Percentiles rank a stretch among this genome's conserved stretches.
Conservation (phyloP, 2,113 vertebrate genomes). For the Onychostoma macrolepis region DNA sequence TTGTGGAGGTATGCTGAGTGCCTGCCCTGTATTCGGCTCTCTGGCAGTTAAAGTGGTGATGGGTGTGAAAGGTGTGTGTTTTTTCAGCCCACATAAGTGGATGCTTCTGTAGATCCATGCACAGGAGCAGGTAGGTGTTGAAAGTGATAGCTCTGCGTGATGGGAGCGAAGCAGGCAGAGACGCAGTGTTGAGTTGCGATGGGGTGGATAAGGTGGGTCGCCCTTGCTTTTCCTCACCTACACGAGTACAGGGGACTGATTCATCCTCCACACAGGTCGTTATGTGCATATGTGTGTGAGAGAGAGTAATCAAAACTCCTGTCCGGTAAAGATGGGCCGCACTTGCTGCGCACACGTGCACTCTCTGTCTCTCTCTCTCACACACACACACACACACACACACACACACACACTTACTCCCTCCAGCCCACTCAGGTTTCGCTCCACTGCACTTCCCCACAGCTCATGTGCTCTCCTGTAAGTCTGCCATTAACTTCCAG, state of each 20-base stretch:
- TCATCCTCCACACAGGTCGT: conserved; percentile 64
- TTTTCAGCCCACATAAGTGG: conserved; percentile 78
- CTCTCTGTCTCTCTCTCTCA: neutral
- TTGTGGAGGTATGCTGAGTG: conserved; percentile 71
- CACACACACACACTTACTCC: conserved; percentile 6
- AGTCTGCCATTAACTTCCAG: conserved; percentile 65
- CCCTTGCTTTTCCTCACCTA: conserved; percentile 63
- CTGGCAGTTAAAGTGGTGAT: conserved; percentile 68
- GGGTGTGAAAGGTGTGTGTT: conserved; percentile 77
- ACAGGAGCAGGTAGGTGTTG: conserved; percentile 76
- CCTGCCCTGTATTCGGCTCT: conserved; percentile 70
- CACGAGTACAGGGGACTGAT: conserved; percentile 66
- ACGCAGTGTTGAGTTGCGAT: conserved; percentile 66
- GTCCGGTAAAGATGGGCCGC: conserved; percentile 46
- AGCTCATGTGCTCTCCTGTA: conserved; percentile 34
- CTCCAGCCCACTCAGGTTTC: conserved; percentile 39
- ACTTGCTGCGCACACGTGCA: conserved; percentile 6
- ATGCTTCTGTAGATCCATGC: conserved; percentile 76
- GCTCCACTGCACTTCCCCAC: conserved; percentile 29
- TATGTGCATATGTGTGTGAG: conserved; percentile 25
- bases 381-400: conserved; percentile 19
- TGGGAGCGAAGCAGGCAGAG: conserved; percentile 73
- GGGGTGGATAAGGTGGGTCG: conserved; percentile 70
- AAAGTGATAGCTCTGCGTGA: conserved; percentile 73
- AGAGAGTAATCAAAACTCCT: conserved; percentile 65